Conservation (phyloP, 2,888 invertebrate genomes). For the Parnassius smintheus region DNA sequence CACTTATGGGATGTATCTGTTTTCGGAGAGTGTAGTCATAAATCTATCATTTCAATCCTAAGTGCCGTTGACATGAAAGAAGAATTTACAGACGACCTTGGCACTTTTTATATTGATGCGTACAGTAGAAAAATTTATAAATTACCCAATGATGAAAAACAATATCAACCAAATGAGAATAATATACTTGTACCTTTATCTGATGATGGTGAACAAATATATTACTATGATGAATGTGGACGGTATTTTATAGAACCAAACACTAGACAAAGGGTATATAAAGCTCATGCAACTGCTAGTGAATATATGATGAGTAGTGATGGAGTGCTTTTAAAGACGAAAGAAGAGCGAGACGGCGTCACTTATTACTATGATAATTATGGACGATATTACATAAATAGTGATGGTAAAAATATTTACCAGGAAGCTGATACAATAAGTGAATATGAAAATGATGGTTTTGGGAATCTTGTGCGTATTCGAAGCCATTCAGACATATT, state of each 20-base stretch:
- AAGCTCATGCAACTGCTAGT: slow-evolving; percentile 62
- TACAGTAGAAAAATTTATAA: slow-evolving; percentile 69
- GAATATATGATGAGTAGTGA: slow-evolving; percentile 71
- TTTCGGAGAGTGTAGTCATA: slow-evolving; percentile 55
- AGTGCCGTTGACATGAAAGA: slow-evolving; percentile 63
- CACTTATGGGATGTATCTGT: slow-evolving; percentile 65
- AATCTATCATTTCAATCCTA: slow-evolving; percentile 69
- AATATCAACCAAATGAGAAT: slow-evolving; percentile 64
- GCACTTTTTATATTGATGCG: slow-evolving; percentile 62
- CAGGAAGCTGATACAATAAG: slow-evolving; percentile 59
- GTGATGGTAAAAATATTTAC: slow-evolving; percentile 67
- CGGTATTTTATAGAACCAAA: slow-evolving; percentile 60
- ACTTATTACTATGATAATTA: slow-evolving; percentile 68
- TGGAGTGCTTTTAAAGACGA: slow-evolving; percentile 62
- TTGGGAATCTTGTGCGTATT: slow-evolving; percentile 73
- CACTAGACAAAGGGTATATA: slow-evolving; percentile 63
- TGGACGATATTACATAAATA: slow-evolving; percentile 67
- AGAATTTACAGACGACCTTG: slow-evolving; percentile 65
- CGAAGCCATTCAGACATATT: slow-evolving; percentile 61
- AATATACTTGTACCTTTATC: slow-evolving; percentile 60
- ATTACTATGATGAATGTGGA: slow-evolving; percentile 72
- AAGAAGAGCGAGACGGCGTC: slow-evolving; percentile 60
- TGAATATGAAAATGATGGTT: slow-evolving; percentile 73
- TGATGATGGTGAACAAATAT: slow-evolving; percentile 61
- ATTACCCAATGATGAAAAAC: slow-evolving; percentile 48